Evolutionary conservation across 2,888 invertebrate species (phyloP), one percentile per base, ranked within the genome.

Genomic region (Drosophila formosana): DNA sequence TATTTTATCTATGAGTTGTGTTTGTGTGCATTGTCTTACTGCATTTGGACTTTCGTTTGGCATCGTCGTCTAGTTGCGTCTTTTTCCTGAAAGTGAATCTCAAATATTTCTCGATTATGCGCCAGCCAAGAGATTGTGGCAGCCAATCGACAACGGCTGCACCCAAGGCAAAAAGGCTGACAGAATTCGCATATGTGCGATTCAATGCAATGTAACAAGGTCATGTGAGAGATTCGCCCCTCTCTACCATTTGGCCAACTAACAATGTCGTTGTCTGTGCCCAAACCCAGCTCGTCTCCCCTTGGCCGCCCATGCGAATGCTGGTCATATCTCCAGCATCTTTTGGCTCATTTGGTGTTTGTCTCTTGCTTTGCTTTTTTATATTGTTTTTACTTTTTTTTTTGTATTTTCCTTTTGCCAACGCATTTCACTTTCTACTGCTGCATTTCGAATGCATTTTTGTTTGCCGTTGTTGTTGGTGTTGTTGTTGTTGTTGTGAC

Each of bases 391-490:
- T 66, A 34, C 37, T 66, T 46, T 11, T 28, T 32, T 46, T 49
- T 55, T 23, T 47, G 50, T 56, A 56, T 66, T 58, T 62, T 55
- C 49, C 60, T 64, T 66, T 65, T 74, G 68, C 78, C 73, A 81
- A 85, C 88, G 85, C 88, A 85, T 88, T 84, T 88, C 85, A 88
- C 84, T 84, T 84, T 84, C 88, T 84, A 88, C 69, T 88, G 82
- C 69, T 88, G 82, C 88, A 82, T 71, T 82, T 87, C 73, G 77
- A 87, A 84, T 82, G 80, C 85, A 78, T 80, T 80, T 79, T 66
- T 67, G 58, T 70, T 66, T 37, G 47, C 57, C 64, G 46, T 28
- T 52, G 46, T 13, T 28, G 37, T 2, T 52, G 49, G 28, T 45
- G 61, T 23, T 55, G 39, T 7, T 49, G 69, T 50, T 58, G 58